phyloP scores from a whole-genome alignment of 2,888 invertebrate genomes.

The Apodemia duryi region DNA sequence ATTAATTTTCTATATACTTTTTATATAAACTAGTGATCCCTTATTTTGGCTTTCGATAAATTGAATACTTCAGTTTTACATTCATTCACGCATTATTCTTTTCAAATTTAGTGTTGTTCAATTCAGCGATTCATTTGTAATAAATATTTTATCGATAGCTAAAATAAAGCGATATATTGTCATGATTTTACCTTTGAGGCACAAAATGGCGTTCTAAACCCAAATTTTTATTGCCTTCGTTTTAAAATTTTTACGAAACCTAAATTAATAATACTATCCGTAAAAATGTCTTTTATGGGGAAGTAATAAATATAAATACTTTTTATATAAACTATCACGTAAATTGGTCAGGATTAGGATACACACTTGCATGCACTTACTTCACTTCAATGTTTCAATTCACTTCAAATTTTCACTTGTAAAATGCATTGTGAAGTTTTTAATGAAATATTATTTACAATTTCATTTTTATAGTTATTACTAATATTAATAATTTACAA shows the following conservation, averaged over 20 bases:
- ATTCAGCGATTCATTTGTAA: constrained; percentile 20
- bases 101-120: constrained; percentile 2
- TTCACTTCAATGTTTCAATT: constrained; percentile 25
- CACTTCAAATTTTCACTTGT: constrained; percentile 29
- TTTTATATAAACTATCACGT: constrained; percentile 63
- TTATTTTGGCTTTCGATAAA: constrained; percentile 7
- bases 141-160: constrained; percentile 24
- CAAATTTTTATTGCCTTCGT: constrained; percentile 64
- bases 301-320: constrained; percentile 73
- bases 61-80: constrained; percentile 13
- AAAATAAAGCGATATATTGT: constrained; percentile 56
- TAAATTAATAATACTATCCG: constrained; percentile 79
- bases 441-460: constrained; percentile 31
- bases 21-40: constrained; percentile 18
- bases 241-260: constrained; percentile 59
- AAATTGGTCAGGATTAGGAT: constrained; percentile 76
- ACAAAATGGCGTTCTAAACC: constrained; percentile 74
- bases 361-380: constrained; percentile 51
- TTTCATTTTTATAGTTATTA: constrained; percentile 23
- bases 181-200: constrained; percentile 59
- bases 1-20: constrained; percentile 46
- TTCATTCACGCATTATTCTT: constrained; percentile 8
- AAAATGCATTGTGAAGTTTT: constrained; percentile 33
- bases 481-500: constrained; percentile 25
- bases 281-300: constrained; percentile 78